phyloP scores from a whole-genome alignment of 1,140 invertebrate species.

The Zaprionus ghesquierei region DNA sequence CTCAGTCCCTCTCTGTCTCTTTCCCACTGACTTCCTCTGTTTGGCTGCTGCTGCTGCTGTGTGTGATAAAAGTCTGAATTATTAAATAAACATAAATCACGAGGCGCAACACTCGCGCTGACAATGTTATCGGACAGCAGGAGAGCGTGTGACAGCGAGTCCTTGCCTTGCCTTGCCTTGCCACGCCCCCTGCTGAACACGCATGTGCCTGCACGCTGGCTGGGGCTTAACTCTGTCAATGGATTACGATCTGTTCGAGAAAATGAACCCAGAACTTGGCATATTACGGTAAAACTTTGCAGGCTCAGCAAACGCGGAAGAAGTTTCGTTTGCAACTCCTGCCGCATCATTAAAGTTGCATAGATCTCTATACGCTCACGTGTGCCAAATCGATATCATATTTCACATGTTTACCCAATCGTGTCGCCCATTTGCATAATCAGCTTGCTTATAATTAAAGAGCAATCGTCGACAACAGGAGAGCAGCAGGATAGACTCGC shows the following conservation, averaged over 20 bases:
- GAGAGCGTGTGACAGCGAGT: slow-evolving; percentile 9
- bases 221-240: not conserved
- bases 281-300: not conserved
- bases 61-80: slow-evolving; percentile 72
- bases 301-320: too few species aligned
- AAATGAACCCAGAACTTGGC: not conserved
- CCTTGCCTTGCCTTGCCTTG: not conserved
- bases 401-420: slow-evolving; percentile 47
- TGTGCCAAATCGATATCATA: slow-evolving; percentile 50
- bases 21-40: not conserved
- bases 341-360: slow-evolving; percentile 51
- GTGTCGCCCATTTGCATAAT: slow-evolving; percentile 64
- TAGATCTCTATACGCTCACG: not conserved
- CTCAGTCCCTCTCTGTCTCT: not conserved
- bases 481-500: not conserved
- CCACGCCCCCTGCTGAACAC: not conserved
- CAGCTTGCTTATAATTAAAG: slow-evolving; percentile 74
- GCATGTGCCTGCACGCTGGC: not conserved
- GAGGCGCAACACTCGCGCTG: slow-evolving; percentile 4
- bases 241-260: not conserved
- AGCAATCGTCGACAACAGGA: slow-evolving; percentile 48
- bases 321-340: not conserved
- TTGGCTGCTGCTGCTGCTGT: slow-evolving; percentile 39
- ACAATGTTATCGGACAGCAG: slow-evolving; percentile 18
- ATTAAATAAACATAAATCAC: slow-evolving; percentile 78